Evolutionary conservation across 1,140 invertebrate genomes (phyloP).

Genomic region (Lasioglossum albipes): DNA sequence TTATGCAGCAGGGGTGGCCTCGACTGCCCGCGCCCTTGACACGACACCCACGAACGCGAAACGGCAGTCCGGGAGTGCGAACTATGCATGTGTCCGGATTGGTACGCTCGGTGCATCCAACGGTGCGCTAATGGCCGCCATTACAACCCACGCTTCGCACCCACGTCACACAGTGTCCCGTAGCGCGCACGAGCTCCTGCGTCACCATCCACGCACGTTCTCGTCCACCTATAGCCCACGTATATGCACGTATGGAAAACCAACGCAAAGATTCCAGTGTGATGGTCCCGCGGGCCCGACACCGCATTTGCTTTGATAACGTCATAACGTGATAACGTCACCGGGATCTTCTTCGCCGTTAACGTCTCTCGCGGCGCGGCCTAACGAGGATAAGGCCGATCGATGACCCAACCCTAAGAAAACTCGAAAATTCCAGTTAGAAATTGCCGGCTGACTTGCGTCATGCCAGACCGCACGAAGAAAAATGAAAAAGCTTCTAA

Average conservation of each 20-base stretch:
- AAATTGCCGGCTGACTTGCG: no score
- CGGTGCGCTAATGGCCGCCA: neutral
- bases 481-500: no score
- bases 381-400: neutral
- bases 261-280: neutral
- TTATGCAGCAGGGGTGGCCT: neutral
- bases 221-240: no score
- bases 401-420: neutral
- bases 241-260: no score
- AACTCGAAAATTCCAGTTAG: no score
- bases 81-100: no score
- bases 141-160: slow-evolving; percentile 2
- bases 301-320: neutral
- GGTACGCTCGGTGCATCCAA: neutral
- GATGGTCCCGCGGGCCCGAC: no score
- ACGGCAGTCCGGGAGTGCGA: no score
- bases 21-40: neutral
- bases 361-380: no score
- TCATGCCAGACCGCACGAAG: no score
- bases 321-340: neutral
- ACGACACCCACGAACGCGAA: neutral
- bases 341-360: neutral
- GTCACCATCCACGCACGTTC: neutral
- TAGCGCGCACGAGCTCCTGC: neutral
- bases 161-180: neutral